Base-by-base conservation (phyloP, 2,888 invertebrate species). In the Cloeon dipterum region DNA sequence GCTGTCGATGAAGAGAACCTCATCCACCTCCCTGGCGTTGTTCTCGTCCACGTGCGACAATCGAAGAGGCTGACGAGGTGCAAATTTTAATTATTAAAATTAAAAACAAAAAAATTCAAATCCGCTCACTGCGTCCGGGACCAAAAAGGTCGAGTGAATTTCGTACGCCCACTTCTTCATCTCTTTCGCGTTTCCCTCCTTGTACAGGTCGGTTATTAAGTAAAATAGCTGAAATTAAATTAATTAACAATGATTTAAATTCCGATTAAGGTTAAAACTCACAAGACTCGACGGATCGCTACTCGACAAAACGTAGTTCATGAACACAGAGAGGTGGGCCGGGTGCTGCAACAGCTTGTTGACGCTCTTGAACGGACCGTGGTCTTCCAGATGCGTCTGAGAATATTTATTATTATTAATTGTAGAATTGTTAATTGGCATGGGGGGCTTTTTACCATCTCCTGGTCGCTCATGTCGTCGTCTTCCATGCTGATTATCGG, bases 151-250 rank as follows among this genome's bases (percentile, higher is more conserved):
- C 45, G 93, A 93, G 61, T 91, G 89, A 52, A 96, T 89, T 66
- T 98, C 96, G 62, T 94, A 96, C 3, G 94, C 94, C 94, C 96
- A 98, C 55, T 91, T 85, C 39, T 86, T 72, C 70, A 94, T 79
- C 51, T 96, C 91, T 59, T 83, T 79, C 38, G 72, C 65, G 46
- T 73, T 74, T 36, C 83, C 85, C 48, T 75, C 68, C 51, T 83
- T 82, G 61, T 83, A 94, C 38, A 79, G 65, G 54, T 89, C 86
- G 42, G 93, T 86, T 51, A 96, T 72, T 46, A 94, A 68, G 57
- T 93, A 86, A 61, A 98, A 79, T 44, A 75, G 61, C 70, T 67
- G 51, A 58, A 59, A 29, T 11, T 23, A 32, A 39, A 39, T 16
- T n/a, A 45, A 40, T 25, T 16, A 39, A 35, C 39, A 33, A n/a